Percentiles rank a stretch among this genome's conserved stretches.
These are phyloP conservation scores for Ophion ellenae DNA, from an alignment of 2,888 invertebrate species.

Conservation along the genomic window DNA sequence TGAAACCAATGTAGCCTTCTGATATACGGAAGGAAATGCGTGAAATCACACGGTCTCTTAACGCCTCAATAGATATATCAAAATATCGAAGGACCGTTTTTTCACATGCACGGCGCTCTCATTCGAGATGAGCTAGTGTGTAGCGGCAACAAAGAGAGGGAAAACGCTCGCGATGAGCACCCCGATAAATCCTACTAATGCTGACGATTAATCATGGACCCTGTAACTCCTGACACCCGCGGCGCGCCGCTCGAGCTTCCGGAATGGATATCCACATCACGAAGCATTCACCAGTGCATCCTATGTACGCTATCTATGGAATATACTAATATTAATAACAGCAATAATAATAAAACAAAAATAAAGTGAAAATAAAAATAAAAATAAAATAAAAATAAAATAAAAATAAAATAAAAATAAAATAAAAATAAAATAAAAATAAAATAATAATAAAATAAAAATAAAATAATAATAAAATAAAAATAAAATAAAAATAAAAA, in stretches of 20 bases:
- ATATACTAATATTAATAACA: not conserved
- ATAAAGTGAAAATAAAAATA: no score
- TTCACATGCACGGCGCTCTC: conserved; percentile 61
- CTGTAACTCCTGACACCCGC: conserved; percentile 69
- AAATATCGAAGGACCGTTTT: conserved; percentile 70
- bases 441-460: no score
- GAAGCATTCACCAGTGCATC: conserved; percentile 60
- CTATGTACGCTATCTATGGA: conserved; percentile 1
- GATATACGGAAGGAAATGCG: no score
- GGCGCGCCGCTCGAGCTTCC: conserved; percentile 71
- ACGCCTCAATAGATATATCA: conserved; percentile 48
- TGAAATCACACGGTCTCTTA: no score
- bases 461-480: no score
- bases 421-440: no score
- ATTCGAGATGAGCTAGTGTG: conserved; percentile 14
- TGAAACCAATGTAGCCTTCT: no score
- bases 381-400: no score
- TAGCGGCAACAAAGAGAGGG: conserved; percentile 19
- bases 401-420: no score
- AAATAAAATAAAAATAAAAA: no score
- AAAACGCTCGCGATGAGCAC: conserved; percentile 60
- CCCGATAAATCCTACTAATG: conserved; percentile 79
- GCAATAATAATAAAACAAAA: not conserved
- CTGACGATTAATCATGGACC: conserved; percentile 77
- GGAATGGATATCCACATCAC: conserved; percentile 79